These are phyloP conservation scores for Phaethon lepturus DNA, from an alignment of 2,113 vertebrate species.

Conservation along the genomic window DNA sequence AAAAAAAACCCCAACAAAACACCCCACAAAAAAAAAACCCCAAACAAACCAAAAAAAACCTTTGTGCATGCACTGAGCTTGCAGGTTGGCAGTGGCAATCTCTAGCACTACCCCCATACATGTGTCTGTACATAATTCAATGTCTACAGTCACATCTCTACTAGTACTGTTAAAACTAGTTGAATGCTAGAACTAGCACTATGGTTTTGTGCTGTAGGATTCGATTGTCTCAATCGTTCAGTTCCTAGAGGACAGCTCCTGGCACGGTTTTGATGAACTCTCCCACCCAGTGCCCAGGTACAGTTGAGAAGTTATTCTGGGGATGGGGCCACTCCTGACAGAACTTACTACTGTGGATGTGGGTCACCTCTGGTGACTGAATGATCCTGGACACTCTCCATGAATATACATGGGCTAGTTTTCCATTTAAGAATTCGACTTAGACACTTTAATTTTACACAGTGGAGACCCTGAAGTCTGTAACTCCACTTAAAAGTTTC, in stretches of 20 bases:
- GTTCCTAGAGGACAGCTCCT: background rate
- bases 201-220: background rate
- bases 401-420: background rate
- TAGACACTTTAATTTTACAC: background rate
- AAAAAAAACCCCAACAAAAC: no score
- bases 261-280: background rate
- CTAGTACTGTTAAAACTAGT: background rate
- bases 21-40: no score
- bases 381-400: background rate
- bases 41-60: no score
- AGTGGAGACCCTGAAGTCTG: background rate
- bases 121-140: accelerated
- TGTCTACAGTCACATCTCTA: background rate
- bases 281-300: background rate
- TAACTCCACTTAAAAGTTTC: background rate
- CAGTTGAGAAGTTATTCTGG: background rate
- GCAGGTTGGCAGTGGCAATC: background rate
- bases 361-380: background rate
- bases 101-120: background rate
- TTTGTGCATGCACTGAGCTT: background rate
- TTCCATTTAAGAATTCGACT: background rate
- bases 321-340: background rate
- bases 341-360: background rate
- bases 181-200: background rate
- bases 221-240: background rate